phyloP scores from a whole-genome alignment of 2,113 vertebrate genomes.

The Edolisoma coerulescens region DNA sequence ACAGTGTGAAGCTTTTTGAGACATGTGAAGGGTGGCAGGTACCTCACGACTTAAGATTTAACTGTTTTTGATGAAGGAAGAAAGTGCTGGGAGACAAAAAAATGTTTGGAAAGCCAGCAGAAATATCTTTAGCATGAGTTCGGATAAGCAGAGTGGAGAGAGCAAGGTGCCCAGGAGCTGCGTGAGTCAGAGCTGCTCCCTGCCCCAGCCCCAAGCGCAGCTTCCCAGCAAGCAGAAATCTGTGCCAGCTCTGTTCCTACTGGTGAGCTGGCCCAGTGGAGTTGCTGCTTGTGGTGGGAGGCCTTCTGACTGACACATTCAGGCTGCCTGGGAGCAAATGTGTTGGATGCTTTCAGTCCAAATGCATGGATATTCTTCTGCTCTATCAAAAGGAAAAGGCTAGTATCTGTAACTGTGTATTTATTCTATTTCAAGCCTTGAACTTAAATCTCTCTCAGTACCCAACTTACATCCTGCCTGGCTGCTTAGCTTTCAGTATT shows the following conservation, averaged over 20 bases:
- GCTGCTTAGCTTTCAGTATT: not conserved
- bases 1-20: not conserved
- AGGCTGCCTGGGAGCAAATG: not conserved
- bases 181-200: not conserved
- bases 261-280: not conserved
- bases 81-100: not conserved
- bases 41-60: not conserved
- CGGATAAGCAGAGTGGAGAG: not conserved
- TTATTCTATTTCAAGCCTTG: not conserved
- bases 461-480: not conserved
- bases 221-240: not conserved
- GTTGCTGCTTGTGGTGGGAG: not conserved
- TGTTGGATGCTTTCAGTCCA: not conserved
- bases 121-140: not conserved
- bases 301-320: not conserved
- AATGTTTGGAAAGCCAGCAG: not conserved
- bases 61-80: not conserved
- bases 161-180: rapidly evolving
- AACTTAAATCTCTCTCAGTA: not conserved
- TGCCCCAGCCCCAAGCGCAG: not conserved
- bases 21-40: not conserved
- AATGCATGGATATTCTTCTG: not conserved
- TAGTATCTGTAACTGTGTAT: not conserved
- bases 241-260: not conserved
- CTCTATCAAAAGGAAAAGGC: not conserved